Conservation (phyloP, 2,888 invertebrate genomes). For the Bombylius major region DNA sequence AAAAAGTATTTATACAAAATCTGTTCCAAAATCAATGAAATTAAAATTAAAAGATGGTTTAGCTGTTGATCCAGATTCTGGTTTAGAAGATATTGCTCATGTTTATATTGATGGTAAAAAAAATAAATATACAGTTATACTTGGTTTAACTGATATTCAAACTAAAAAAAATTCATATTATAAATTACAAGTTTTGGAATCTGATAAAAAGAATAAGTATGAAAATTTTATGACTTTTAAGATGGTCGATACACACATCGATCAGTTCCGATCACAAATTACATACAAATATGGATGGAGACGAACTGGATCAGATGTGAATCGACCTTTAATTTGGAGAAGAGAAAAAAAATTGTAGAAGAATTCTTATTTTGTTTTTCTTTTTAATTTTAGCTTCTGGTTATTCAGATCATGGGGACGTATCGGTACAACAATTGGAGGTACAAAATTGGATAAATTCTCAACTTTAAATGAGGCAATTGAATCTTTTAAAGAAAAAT, state of each 20-base stretch:
- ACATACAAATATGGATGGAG: background rate
- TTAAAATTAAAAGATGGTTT: slow-evolving; percentile 67
- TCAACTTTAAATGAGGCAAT: slow-evolving; percentile 44
- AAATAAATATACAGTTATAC: slow-evolving; percentile 61
- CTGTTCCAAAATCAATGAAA: slow-evolving; percentile 47
- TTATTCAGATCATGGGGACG: slow-evolving; percentile 92
- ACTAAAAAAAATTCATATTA: slow-evolving; percentile 86
- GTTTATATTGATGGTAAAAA: slow-evolving; percentile 49
- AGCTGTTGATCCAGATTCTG: slow-evolving; percentile 87
- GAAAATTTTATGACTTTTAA: slow-evolving; percentile 13
- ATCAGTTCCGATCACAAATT: too few species aligned
- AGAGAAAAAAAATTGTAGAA: background rate
- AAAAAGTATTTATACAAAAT: slow-evolving; percentile 47
- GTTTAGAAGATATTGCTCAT: slow-evolving; percentile 63
- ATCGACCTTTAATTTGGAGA: background rate
- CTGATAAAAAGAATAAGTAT: slow-evolving; percentile 51
- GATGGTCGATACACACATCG: background rate
- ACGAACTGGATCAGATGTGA: background rate
- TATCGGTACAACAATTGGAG: slow-evolving; percentile 88
- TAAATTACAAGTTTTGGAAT: slow-evolving; percentile 79
- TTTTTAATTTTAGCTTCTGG: slow-evolving; percentile 45
- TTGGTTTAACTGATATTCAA: slow-evolving; percentile 77
- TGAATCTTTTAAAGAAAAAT: slow-evolving; percentile 47
- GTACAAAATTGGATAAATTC: slow-evolving; percentile 46
- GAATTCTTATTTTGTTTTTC: background rate